Evolutionary conservation across 2,113 vertebrate genomes (phyloP).

Genomic region (Lota lota): DNA sequence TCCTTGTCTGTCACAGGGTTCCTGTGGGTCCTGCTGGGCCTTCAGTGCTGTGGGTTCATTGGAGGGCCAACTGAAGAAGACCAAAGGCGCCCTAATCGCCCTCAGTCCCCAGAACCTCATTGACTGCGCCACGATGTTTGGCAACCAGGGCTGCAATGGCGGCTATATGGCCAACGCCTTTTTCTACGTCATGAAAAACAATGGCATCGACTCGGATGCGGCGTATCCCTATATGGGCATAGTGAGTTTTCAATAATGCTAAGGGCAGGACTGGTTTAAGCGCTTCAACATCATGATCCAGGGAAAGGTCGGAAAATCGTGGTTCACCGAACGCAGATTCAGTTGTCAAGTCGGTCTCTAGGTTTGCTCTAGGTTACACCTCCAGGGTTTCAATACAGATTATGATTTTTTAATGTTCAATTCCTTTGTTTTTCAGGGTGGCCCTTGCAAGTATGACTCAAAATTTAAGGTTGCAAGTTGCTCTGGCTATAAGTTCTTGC

Average conservation of each 20-base stretch:
- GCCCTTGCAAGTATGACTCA: slow-evolving; percentile 70
- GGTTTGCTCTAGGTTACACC: too few relatives aligned
- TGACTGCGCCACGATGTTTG: slow-evolving; percentile 59
- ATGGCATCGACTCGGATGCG: slow-evolving; percentile 58
- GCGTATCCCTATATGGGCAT: slow-evolving; percentile 53
- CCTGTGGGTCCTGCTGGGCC: slow-evolving; percentile 70
- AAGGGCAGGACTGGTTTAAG: not conserved
- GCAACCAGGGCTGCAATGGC: slow-evolving; percentile 59
- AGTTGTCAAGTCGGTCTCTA: not conserved
- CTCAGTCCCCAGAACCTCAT: slow-evolving; percentile 72
- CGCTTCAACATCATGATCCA: too few relatives aligned
- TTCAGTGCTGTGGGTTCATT: slow-evolving; percentile 69
- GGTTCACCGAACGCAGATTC: not conserved
- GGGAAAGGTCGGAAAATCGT: too few relatives aligned
- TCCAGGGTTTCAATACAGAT: too few relatives aligned
- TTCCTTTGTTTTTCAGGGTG: slow-evolving; percentile 56
- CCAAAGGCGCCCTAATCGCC: slow-evolving; percentile 46
- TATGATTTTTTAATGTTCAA: not conserved
- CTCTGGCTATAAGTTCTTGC: slow-evolving; percentile 66
- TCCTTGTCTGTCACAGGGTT: slow-evolving; percentile 42
- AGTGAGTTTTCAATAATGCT: slow-evolving; percentile 27
- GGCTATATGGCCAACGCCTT: slow-evolving; percentile 64
- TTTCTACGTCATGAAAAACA: slow-evolving; percentile 54
- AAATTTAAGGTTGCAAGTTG: slow-evolving; percentile 73
- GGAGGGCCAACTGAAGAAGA: slow-evolving; percentile 69